A percentile compares a stretch with the other conserved stretches of the same genome.
Conservation (phyloP, 2,888 invertebrate species). For the Meteorus colon region DNA sequence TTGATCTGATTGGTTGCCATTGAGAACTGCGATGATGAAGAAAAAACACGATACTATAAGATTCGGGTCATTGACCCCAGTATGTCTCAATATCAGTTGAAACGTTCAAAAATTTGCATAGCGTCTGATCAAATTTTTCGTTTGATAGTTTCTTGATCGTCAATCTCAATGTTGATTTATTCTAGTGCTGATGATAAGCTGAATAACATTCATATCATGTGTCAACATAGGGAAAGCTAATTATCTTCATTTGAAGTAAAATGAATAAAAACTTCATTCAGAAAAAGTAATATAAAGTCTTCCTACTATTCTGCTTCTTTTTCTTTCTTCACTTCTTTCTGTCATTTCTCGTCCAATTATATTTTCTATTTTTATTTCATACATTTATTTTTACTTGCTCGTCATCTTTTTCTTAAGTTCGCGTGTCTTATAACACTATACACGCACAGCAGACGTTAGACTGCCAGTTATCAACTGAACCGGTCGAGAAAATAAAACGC, state of each 20-base stretch:
- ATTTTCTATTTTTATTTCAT: background rate
- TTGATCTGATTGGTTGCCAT: background rate
- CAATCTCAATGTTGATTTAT: background rate
- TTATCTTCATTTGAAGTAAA: background rate
- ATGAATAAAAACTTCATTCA: background rate
- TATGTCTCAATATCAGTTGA: background rate
- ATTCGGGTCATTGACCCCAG: constrained; percentile 6
- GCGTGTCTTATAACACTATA: background rate
- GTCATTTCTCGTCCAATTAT: background rate
- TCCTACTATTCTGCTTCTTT: background rate
- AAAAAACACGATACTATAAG: background rate
- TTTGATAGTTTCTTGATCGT: background rate
- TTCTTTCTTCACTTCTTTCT: too few relatives aligned
- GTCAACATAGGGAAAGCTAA: too few relatives aligned
- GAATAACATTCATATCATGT: background rate
- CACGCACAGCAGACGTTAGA: constrained; percentile 1
- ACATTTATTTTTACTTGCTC: background rate
- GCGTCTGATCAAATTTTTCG: background rate
- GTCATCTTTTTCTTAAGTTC: background rate
- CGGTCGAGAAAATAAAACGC: constrained; percentile 27
- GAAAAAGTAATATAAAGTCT: background rate
- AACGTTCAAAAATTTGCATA: background rate
- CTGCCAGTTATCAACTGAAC: constrained; percentile 21
- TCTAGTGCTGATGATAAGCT: background rate
- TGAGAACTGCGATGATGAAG: background rate